A percentile compares a stretch with the other conserved stretches of the same genome.
phyloP scores from a whole-genome alignment of 1,140 invertebrate genomes.

The Trachymyrmex cornetzi region DNA sequence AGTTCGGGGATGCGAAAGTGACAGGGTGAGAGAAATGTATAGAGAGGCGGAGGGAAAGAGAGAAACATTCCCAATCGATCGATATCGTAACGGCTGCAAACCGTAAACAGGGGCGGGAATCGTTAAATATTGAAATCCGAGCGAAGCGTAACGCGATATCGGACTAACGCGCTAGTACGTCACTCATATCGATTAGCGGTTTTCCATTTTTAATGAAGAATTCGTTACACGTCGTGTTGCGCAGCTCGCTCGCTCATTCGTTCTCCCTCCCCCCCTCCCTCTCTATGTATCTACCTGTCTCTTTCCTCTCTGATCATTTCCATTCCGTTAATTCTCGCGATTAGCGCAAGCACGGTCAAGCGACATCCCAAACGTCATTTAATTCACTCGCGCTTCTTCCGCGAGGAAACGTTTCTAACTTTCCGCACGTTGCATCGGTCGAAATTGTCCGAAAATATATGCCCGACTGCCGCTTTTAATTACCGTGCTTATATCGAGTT shows the following conservation, averaged over 20 bases:
- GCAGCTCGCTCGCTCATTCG: background rate
- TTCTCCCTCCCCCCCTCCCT: background rate
- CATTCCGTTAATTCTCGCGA: slow-evolving; percentile 48
- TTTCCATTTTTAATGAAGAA: slow-evolving; percentile 67
- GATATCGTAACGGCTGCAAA: slow-evolving; percentile 36
- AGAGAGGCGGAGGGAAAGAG: background rate
- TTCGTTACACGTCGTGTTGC: slow-evolving; percentile 44
- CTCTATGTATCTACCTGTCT: background rate
- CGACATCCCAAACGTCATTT: slow-evolving; percentile 20
- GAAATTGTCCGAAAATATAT: slow-evolving; percentile 41
- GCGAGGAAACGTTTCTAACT: slow-evolving; percentile 13
- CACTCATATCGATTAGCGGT: slow-evolving; percentile 62
- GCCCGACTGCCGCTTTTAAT: slow-evolving; percentile 49
- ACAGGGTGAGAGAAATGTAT: background rate
- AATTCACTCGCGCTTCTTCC: slow-evolving; percentile 39
- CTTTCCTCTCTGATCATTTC: background rate
- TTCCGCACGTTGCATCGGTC: background rate
- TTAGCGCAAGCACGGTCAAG: slow-evolving; percentile 28
- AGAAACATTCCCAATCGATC: slow-evolving; percentile 28
- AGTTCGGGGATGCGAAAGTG: slow-evolving; percentile 21
- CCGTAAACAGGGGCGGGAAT: slow-evolving; percentile 56
- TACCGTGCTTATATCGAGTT: slow-evolving; percentile 44
- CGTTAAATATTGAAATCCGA: slow-evolving; percentile 64
- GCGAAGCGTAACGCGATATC: slow-evolving; percentile 51
- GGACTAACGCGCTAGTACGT: slow-evolving; percentile 31